phyloP scores from a whole-genome alignment of 2,888 invertebrate genomes.

The Cheilosia vulpina region DNA sequence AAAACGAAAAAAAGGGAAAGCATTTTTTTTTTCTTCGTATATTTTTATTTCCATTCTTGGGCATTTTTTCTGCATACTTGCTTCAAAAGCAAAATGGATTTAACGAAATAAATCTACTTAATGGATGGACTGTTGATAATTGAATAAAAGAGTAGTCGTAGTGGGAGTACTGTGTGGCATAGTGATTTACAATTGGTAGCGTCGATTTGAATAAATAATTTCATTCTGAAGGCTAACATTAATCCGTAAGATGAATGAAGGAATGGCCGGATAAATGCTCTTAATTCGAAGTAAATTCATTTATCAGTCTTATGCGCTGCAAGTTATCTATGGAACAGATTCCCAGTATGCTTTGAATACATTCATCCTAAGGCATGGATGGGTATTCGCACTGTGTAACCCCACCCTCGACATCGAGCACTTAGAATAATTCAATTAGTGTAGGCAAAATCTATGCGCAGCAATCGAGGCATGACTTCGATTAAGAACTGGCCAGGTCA shows the following conservation, averaged over 20 bases:
- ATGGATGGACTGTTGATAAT: slow-evolving; percentile 73
- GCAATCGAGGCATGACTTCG: no score
- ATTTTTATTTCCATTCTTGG: not conserved
- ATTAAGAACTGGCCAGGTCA: no score
- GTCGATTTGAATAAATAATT: slow-evolving; percentile 68
- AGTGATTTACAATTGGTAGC: slow-evolving; percentile 55
- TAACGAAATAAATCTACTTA: slow-evolving; percentile 72
- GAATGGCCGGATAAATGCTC: slow-evolving; percentile 42
- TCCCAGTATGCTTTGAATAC: not conserved
- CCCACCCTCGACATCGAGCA: not conserved
- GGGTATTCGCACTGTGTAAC: not conserved
- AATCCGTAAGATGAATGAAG: slow-evolving; percentile 32
- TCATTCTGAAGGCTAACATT: slow-evolving; percentile 51
- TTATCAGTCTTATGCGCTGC: slow-evolving; percentile 38
- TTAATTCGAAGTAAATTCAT: slow-evolving; percentile 50
- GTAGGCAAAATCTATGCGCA: not conserved
- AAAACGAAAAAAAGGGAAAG: not conserved
- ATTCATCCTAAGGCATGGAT: not conserved
- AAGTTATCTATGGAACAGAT: slow-evolving; percentile 20
- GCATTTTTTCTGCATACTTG: slow-evolving; percentile 40
- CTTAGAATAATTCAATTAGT: not conserved
- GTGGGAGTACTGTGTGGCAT: not conserved
- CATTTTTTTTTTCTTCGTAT: not conserved
- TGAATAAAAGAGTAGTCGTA: slow-evolving; percentile 52
- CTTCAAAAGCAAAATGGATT: slow-evolving; percentile 63